Evolutionary conservation across 64 coral and sea anemone species (phyloP), one percentile per base, ranked within the genome.

Genomic region (Pachyseris speciosa): DNA sequence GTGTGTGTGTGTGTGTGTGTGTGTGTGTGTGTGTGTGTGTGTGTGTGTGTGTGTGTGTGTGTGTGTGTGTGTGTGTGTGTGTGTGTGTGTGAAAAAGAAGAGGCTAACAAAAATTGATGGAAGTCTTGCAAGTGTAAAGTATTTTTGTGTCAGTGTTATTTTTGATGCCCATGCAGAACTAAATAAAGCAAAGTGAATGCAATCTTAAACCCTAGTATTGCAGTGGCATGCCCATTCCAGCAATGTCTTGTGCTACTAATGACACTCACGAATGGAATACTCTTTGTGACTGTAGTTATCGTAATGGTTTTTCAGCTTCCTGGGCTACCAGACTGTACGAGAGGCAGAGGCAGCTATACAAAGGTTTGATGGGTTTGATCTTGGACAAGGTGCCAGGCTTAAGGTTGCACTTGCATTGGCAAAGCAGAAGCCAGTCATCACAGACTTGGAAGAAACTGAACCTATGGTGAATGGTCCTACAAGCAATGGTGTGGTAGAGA

Each of bases 301-400:
- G 20, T 28, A 48, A 20, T 69, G 53, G 29, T 79, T 22, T 73
- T 69, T 60, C 28, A 98, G 96, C 25, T 98, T 98, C 86, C 85
- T 98, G 37, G 85, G 89, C 71, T 98, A 72, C 51, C 11, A 83
- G 10, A 91, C 83, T 45, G 51, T 90, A 24, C 68, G 38, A 67
- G 93, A 98, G 15, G 96, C 93, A 41, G 84, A 75, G n/a, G 42
- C 41, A 69, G 96, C 89, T 19, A 92, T 98, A 26, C 88, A 90
- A 16, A 88, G 69, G 37, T 98, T 95, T 80, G 96, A 98, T 86
- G 85, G 89, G 3, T 92, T 98, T 32, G 10, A 33, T 94, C 64
- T 98, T 75, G 96, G 94, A 32, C 39, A 85, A 39, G 83, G 77
- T 2, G 13, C 47, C 34, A 92, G 84, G 51, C 58, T 98, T 9